A percentile compares a stretch with the other conserved stretches of the same genome.
phyloP scores from a whole-genome alignment of 2,888 invertebrate genomes.

The Hydrotaea cyrtoneurina region DNA sequence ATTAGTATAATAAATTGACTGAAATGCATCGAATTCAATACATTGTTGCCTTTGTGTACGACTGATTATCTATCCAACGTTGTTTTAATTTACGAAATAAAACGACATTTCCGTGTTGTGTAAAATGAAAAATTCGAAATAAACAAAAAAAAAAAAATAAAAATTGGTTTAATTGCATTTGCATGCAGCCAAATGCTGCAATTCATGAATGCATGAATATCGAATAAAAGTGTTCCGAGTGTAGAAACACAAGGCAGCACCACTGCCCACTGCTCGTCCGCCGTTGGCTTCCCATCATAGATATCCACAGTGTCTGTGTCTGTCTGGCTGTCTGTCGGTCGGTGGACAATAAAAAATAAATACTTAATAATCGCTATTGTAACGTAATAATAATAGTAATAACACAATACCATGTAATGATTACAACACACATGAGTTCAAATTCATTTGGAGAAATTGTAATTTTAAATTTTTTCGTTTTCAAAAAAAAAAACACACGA shows the following conservation, averaged over 20 bases:
- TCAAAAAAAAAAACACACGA: no score
- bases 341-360: no score
- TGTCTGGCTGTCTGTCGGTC: constrained; percentile 18
- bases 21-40: no score
- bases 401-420: constrained; percentile 23
- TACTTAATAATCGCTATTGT: no score
- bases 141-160: no score
- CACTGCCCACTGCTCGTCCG: no score
- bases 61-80: background rate
- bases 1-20: no score
- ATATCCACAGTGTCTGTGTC: background rate
- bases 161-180: constrained; percentile 38
- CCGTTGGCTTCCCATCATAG: background rate
- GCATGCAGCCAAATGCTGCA: constrained; percentile 34
- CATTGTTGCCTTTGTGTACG: no score
- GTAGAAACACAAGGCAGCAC: background rate
- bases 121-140: background rate
- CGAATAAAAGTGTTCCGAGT: background rate
- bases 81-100: constrained; percentile 31
- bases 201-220: background rate
- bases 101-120: constrained; percentile 39
- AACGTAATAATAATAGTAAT: no score
- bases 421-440: constrained; percentile 36
- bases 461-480: constrained; percentile 48
- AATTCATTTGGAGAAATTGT: constrained; percentile 46